These are phyloP conservation scores for Dicranocentrus wangi DNA, from an alignment of 2,888 invertebrate species.

Conservation along the genomic window DNA sequence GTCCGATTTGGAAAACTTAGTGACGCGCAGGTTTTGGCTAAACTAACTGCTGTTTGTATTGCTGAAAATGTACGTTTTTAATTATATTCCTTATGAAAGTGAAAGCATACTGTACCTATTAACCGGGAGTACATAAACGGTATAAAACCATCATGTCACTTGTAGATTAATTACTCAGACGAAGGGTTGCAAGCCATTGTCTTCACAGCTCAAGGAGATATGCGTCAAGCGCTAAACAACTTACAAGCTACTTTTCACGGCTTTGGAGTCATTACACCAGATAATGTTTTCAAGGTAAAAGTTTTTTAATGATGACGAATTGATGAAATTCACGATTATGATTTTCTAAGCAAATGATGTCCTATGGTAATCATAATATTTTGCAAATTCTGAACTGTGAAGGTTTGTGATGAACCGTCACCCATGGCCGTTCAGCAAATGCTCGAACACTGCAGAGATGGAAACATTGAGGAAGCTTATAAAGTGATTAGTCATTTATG, in stretches of 20 bases:
- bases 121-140: too few species aligned
- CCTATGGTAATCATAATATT: too few species aligned
- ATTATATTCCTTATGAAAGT: background rate
- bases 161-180: slow-evolving; percentile 85
- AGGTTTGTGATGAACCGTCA: slow-evolving; percentile 99
- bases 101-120: background rate
- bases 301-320: too few species aligned
- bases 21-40: slow-evolving; percentile 92
- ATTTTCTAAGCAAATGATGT: too few species aligned
- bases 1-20: slow-evolving; percentile 90
- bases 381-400: too few species aligned
- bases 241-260: slow-evolving; percentile 95
- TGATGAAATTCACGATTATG: slow-evolving; percentile 6
- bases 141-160: too few species aligned
- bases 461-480: slow-evolving; percentile 89
- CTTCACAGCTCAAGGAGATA: slow-evolving; percentile 98
- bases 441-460: slow-evolving; percentile 87
- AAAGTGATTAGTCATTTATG: slow-evolving; percentile 91
- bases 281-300: slow-evolving; percentile 91
- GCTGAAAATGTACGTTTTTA: slow-evolving; percentile 80
- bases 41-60: slow-evolving; percentile 84
- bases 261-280: slow-evolving; percentile 90
- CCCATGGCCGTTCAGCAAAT: slow-evolving; percentile 92
- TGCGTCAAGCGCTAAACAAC: slow-evolving; percentile 98
- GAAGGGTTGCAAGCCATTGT: slow-evolving; percentile 97